Percentiles rank a stretch among this genome's conserved stretches.
These are phyloP conservation scores for Yponomeuta cagnagella DNA, from an alignment of 2,888 invertebrate species.

Conservation along the genomic window DNA sequence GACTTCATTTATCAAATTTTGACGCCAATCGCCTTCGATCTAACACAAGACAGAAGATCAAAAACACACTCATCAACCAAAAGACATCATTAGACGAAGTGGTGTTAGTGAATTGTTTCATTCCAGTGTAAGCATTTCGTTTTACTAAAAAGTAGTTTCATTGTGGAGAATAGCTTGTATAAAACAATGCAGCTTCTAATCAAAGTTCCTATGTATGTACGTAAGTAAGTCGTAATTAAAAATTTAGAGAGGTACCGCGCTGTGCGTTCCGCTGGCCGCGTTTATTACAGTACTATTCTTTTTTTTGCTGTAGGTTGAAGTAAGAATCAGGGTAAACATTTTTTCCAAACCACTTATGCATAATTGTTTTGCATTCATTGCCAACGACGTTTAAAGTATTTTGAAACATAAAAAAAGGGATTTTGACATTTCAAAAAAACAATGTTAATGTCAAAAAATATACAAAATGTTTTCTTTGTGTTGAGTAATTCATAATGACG, in stretches of 20 bases:
- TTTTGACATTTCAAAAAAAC: too few species aligned
- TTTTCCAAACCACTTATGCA: not conserved
- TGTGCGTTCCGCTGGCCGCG: not conserved
- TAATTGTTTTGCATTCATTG: not conserved
- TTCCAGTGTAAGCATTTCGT: slow-evolving; percentile 2
- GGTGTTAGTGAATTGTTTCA: slow-evolving; percentile 7
- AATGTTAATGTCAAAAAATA: too few species aligned
- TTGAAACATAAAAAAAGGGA: too few species aligned
- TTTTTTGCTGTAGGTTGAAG: slow-evolving; percentile 4
- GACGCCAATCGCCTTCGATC: not conserved
- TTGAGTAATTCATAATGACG: too few species aligned
- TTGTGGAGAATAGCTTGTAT: slow-evolving; percentile 74
- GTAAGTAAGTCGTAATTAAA: slow-evolving; percentile 74
- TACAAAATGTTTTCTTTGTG: too few species aligned
- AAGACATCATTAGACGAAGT: not conserved
- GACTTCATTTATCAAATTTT: too few species aligned
- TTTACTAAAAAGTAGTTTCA: slow-evolving; percentile 55
- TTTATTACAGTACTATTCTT: not conserved
- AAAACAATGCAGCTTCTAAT: slow-evolving; percentile 75
- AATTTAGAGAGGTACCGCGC: slow-evolving; percentile 52
- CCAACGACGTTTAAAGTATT: too few species aligned
- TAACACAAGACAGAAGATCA: not conserved
- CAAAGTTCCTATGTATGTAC: slow-evolving; percentile 76
- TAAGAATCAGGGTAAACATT: slow-evolving; percentile 11
- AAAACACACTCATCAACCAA: not conserved